Evolutionary conservation across 2,797 vertebrate genomes (phyloP).

Genomic region (Enteromius argenteus): DNA sequence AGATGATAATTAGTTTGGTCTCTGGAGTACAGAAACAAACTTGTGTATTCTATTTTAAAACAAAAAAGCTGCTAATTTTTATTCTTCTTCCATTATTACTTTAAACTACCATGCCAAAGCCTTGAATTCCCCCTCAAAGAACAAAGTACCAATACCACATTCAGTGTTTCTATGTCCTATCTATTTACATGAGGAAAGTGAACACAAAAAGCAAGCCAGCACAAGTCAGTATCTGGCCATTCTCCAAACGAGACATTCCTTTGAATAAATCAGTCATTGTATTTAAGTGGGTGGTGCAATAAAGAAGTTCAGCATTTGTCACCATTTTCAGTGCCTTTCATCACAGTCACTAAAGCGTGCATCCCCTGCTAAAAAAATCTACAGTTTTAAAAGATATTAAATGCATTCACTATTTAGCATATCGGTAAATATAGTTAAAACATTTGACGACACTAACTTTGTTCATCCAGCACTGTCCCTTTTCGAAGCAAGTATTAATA

Average conservation of each 20-base stretch:
- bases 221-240: conserved; percentile 57
- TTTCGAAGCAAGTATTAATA: background rate
- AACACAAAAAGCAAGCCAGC: conserved; percentile 40
- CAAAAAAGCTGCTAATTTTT: background rate
- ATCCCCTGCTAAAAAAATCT: background rate
- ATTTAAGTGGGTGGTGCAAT: conserved; percentile 51
- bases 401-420: background rate
- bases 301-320: conserved; percentile 49
- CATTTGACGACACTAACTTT: no score
- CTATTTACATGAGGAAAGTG: conserved; percentile 50
- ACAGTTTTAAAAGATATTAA: conserved; percentile 1
- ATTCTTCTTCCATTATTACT: conserved; percentile 7
- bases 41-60: background rate
- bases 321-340: conserved; percentile 41
- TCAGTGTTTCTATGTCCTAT: conserved; percentile 31
- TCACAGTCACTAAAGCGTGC: conserved; percentile 18
- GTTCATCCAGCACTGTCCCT: background rate
- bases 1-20: background rate
- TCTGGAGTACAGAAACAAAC: background rate
- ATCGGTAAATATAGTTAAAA: background rate
- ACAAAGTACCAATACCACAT: conserved; percentile 12
- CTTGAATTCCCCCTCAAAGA: background rate
- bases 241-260: conserved; percentile 62
- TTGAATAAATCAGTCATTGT: conserved; percentile 63
- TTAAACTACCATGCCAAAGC: background rate